A percentile compares a stretch with the other conserved stretches of the same genome.
Evolutionary conservation across 2,888 invertebrate species (phyloP).

Genomic region (Hymenopus coronatus): DNA sequence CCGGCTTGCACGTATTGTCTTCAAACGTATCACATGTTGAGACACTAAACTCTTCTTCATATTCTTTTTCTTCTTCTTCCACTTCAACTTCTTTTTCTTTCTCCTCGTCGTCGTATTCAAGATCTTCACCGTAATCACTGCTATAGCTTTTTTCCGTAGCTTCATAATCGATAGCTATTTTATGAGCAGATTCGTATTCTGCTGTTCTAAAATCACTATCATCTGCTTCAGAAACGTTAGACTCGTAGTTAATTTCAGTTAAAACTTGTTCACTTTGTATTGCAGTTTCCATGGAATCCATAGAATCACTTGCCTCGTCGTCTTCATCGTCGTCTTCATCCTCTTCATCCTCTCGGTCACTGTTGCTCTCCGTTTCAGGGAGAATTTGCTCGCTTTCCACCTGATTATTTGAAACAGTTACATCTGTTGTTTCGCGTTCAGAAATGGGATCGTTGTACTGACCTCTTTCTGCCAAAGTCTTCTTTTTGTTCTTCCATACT

Average conservation of each 20-base stretch:
- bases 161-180: too few relatives aligned
- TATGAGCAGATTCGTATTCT: neutral
- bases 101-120: too few relatives aligned
- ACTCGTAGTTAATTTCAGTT: neutral
- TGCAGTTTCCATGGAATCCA: neutral
- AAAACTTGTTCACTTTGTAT: neutral
- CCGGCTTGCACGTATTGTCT: too few relatives aligned
- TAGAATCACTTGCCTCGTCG: neutral
- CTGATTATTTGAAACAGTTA: neutral
- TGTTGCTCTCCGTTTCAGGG: too few relatives aligned
- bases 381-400: neutral
- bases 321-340: too few relatives aligned
- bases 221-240: neutral
- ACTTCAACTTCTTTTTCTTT: neutral
- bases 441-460: neutral
- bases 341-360: too few relatives aligned
- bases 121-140: neutral
- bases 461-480: neutral
- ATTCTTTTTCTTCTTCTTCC: neutral
- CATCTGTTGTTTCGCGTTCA: neutral
- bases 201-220: neutral
- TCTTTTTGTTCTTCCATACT: neutral
- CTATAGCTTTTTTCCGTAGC: too few relatives aligned
- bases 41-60: neutral
- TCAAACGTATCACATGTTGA: neutral